Percentiles rank a stretch among this genome's conserved stretches.
Conservation (phyloP, 2,888 invertebrate genomes). For the Peribatodes rhomboidaria region DNA sequence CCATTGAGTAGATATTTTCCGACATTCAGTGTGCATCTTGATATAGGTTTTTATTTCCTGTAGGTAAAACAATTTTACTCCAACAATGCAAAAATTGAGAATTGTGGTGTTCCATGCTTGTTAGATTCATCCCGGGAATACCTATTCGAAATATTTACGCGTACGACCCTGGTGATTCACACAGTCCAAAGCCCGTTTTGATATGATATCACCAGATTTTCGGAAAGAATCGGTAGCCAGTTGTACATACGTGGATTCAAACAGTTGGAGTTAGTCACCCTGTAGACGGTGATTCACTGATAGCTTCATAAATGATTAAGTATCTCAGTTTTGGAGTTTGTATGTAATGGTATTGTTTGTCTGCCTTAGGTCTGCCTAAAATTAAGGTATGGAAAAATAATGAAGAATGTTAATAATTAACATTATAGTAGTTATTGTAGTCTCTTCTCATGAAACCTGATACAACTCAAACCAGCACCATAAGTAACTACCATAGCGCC, state of each 20-base stretch:
- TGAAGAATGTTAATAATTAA: background rate
- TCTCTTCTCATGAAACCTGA: background rate
- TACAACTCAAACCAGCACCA: background rate
- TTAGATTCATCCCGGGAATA: conserved; percentile 37
- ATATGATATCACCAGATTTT: conserved; percentile 42
- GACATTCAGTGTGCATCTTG: background rate
- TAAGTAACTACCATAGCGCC: background rate
- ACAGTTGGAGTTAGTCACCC: conserved; percentile 35
- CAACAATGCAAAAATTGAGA: background rate
- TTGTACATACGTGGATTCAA: conserved; percentile 19
- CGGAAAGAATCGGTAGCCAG: conserved; percentile 17
- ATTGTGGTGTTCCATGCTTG: background rate
- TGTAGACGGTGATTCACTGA: conserved; percentile 10
- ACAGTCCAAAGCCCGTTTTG: conserved; percentile 21
- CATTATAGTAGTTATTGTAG: background rate
- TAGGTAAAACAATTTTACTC: no score
- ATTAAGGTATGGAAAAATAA: background rate
- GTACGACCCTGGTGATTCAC: conserved; percentile 13
- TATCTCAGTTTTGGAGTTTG: background rate
- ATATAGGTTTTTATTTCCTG: no score
- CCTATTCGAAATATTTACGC: conserved; percentile 3
- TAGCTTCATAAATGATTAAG: background rate
- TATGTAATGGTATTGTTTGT: no score
- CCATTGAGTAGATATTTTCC: background rate
- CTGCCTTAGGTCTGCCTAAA: no score